phyloP scores from a whole-genome alignment of 2,113 vertebrate species.

The Rhagologus leucostigma region DNA sequence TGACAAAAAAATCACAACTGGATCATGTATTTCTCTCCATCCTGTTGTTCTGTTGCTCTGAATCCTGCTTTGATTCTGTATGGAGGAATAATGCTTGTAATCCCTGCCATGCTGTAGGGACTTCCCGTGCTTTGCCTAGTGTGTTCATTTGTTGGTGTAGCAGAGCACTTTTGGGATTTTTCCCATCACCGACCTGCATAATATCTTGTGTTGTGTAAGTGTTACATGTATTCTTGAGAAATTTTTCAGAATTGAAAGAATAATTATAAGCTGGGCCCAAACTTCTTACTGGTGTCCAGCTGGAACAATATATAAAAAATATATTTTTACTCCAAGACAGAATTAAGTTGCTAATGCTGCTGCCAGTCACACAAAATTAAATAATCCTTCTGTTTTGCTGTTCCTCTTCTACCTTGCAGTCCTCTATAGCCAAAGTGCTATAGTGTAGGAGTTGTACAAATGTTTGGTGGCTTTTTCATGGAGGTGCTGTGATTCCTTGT shows the following conservation, averaged over 20 bases:
- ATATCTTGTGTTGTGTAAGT: background rate
- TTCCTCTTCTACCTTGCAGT: background rate
- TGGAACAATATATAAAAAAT: no score
- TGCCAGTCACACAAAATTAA: background rate
- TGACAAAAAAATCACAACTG: background rate
- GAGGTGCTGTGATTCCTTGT: background rate
- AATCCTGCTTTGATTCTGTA: background rate
- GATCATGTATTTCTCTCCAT: background rate
- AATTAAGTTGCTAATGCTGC: background rate
- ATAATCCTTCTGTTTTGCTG: background rate
- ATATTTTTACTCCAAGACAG: background rate
- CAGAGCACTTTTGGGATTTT: background rate
- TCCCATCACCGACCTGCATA: background rate
- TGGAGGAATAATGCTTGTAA: background rate
- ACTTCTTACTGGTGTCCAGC: background rate
- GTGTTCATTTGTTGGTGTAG: background rate
- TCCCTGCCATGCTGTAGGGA: background rate
- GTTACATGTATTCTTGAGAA: background rate
- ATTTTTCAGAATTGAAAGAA: background rate
- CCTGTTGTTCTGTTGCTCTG: rapidly evolving
- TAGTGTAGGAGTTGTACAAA: background rate
- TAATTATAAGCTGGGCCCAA: background rate
- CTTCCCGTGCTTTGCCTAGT: background rate
- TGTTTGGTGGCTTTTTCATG: background rate
- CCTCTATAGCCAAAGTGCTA: background rate